These are phyloP conservation scores for Hyperoplus lanceolatus DNA, from an alignment of 2,797 vertebrate genomes.

Conservation along the genomic window DNA sequence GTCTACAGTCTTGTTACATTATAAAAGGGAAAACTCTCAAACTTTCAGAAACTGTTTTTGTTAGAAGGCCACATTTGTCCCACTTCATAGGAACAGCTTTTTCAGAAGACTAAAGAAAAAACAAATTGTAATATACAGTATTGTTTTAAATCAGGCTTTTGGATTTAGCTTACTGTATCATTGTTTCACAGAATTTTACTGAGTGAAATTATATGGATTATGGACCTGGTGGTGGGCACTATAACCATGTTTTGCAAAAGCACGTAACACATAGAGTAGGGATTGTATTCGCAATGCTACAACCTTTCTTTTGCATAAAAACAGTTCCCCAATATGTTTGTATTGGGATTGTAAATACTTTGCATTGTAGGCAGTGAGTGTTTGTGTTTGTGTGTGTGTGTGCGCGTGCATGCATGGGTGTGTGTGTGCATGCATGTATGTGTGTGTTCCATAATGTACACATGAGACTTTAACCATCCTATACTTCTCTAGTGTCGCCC, in stretches of 20 bases:
- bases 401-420: conserved; percentile 12
- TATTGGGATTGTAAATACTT: neutral
- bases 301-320: neutral
- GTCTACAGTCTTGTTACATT: no score
- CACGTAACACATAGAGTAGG: neutral
- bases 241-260: neutral
- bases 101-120: neutral
- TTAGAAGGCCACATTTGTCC: no score
- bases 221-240: neutral
- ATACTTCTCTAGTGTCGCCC: conserved; percentile 32
- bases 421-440: conserved; percentile 3
- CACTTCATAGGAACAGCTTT: neutral
- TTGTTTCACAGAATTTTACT: neutral
- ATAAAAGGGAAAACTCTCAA: no score
- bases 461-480: conserved; percentile 38
- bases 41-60: no score
- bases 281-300: no score
- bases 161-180: neutral
- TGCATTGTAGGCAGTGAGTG: neutral
- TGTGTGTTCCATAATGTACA: neutral
- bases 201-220: neutral
- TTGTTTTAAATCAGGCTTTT: neutral
- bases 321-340: neutral
- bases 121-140: neutral
- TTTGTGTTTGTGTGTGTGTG: neutral